Evolutionary conservation across 2,888 invertebrate genomes (phyloP).

Genomic region (Andrena fulva): DNA sequence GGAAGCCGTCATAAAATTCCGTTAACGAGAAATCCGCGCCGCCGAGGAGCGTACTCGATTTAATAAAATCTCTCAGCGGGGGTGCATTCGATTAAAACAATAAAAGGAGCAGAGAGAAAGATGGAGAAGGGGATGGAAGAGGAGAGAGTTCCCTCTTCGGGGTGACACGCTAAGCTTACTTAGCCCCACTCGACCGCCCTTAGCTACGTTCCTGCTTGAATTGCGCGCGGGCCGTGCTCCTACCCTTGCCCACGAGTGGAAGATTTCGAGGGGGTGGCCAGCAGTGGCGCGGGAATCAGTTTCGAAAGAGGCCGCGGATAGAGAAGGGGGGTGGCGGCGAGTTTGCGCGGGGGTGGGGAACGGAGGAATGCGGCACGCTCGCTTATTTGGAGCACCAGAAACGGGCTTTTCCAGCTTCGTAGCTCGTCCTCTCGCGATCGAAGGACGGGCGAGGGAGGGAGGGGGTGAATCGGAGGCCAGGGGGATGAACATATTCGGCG

Average conservation of each 20-base stretch:
- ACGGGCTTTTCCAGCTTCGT: conserved; percentile 29
- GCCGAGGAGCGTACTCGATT: conserved; percentile 34
- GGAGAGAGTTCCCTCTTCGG: conserved; percentile 15
- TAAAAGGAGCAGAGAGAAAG: not conserved
- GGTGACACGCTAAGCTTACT: conserved; percentile 55
- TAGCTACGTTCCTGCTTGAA: conserved; percentile 33
- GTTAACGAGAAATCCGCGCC: not conserved
- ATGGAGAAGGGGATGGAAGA: not conserved
- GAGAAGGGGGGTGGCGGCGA: conserved; percentile 15
- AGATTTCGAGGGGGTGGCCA: conserved; percentile 23
- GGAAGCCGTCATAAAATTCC: too few relatives aligned
- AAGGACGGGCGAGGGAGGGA: not conserved
- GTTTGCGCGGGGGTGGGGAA: conserved; percentile 11
- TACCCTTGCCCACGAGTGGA: conserved; percentile 7
- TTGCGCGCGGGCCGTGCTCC: conserved; percentile 16
- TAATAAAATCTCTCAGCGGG: conserved; percentile 54
- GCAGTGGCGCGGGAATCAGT: conserved; percentile 18
- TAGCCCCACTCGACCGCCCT: conserved; percentile 43
- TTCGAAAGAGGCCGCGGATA: conserved; percentile 1
- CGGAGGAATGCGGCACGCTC: conserved; percentile 25
- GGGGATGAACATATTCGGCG: conserved; percentile 42
- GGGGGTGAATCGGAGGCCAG: not conserved
- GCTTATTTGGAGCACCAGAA: conserved; percentile 29
- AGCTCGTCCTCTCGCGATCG: not conserved
- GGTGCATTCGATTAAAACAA: conserved; percentile 56